Evolutionary conservation across 1,140 invertebrate species (phyloP).

Genomic region (Alviniconcha marisindica): DNA sequence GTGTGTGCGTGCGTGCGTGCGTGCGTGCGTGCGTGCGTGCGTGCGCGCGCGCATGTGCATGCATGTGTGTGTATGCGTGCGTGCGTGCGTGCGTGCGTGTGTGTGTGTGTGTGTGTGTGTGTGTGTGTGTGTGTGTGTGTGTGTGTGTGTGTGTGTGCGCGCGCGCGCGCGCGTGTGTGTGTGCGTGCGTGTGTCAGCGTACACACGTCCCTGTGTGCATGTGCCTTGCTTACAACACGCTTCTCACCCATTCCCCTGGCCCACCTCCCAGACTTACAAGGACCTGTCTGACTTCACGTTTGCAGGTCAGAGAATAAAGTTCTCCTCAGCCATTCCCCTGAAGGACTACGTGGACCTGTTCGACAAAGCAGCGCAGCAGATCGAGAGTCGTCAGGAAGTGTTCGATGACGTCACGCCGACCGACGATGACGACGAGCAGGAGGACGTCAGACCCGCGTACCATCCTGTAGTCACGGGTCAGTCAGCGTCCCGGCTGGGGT

Average conservation of each 20-base stretch:
- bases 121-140: constrained; percentile 10
- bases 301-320: constrained; percentile 50
- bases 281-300: neutral
- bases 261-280: no score
- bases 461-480: constrained; percentile 46
- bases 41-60: no score
- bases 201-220: no score
- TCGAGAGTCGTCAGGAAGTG: constrained; percentile 39
- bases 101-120: no score
- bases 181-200: neutral
- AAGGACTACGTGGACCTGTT: constrained; percentile 67
- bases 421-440: neutral
- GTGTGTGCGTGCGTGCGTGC: no score
- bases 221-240: no score
- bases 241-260: no score
- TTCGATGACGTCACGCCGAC: neutral
- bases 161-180: neutral
- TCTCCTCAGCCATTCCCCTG: constrained; percentile 59
- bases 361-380: constrained; percentile 59
- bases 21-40: no score
- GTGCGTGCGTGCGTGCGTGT: no score
- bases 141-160: constrained; percentile 6
- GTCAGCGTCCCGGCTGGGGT: no score
- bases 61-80: no score
- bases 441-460: neutral